Evolutionary conservation across 1,140 invertebrate genomes (phyloP), one percentile per base, ranked within the genome.

Genomic region (Halictus rubicundus): DNA sequence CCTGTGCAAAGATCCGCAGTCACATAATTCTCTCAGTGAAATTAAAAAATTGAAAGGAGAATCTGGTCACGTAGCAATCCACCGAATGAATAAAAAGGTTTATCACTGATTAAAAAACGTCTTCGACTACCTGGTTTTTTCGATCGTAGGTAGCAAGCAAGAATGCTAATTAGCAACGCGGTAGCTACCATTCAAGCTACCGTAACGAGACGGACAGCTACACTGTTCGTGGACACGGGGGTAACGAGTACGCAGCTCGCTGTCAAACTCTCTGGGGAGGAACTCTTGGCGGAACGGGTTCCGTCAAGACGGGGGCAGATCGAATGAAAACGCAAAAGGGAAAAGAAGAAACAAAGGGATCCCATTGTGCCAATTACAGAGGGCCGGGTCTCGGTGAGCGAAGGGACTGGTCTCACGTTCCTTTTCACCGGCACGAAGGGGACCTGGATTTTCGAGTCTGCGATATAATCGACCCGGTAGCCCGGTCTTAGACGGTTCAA

Each of bases 401-500:
- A 27, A 52, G 52, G 27, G 14, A 3, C 27, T 16, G 68, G 19
- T 69, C 68, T 69, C 68, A 57, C 68, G 68, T 54, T 69, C 46
- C 68, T 46, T 69, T 69, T 54, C 16, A 57, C 2, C 42, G 66
- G 16, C 52, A 52, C 73, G 21, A 39, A 16, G 6, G 54, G 60
- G 19, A 14, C 19, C 19, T 27, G 63, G 78, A 79, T 84, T 84
- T 84, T 86, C 69, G 25, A 73, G 64, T 72, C 64, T 42, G 75
- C 74, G 63, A 74, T 76, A 72, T 68, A 75, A 77, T 86, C 63
- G 69, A 57, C 10, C 39, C 39, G 64, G 39, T 49, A n/a, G 64
- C 52, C 70, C 64, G 74, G 61, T 82, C 63, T 27, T 73, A 61
- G 25, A 27, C 63, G 60, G 75, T 82, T 71, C 65, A 65, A 65